Evolutionary conservation across 1,140 invertebrate genomes (phyloP).

Genomic region (Leptoteleia sp.): DNA sequence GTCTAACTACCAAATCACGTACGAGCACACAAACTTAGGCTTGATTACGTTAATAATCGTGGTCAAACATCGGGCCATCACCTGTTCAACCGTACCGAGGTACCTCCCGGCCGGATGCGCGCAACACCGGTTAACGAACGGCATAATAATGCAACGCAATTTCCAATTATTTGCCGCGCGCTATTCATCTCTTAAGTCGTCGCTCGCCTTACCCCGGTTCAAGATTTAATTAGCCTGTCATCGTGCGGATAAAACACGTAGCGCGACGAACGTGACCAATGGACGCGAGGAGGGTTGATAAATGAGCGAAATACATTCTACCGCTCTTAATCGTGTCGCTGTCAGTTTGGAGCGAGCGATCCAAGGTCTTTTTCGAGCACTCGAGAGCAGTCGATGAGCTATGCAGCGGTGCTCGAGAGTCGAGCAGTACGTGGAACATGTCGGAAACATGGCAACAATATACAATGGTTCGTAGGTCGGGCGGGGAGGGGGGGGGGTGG

Average conservation of each 20-base stretch:
- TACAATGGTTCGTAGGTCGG: conserved; percentile 56
- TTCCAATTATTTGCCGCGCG: conserved; percentile 39
- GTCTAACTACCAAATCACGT: no score
- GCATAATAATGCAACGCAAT: conserved; percentile 26
- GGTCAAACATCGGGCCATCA: no score
- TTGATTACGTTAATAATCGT: no score
- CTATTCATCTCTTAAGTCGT: conserved; percentile 30
- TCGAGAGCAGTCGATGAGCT: conserved; percentile 54
- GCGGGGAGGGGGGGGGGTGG: conserved; percentile 24
- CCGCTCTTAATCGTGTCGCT: conserved; percentile 51
- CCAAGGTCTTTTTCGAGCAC: conserved; percentile 56
- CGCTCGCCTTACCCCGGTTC: conserved; percentile 6
- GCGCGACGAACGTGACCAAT: conserved; percentile 32
- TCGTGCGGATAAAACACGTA: conserved; percentile 36
- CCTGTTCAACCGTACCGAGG: conserved; percentile 13
- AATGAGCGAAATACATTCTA: conserved; percentile 42
- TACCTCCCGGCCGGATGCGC: conserved; percentile 16
- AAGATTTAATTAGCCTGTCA: conserved; percentile 50
- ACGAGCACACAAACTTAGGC: no score
- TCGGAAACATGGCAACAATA: conserved; percentile 69
- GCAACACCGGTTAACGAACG: no score
- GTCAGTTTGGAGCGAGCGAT: conserved; percentile 44
- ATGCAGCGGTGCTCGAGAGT: conserved; percentile 36
- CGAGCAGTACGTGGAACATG: conserved; percentile 53
- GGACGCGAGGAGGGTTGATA: conserved; percentile 30